Conservation (phyloP, 1,140 invertebrate species). For the Drosophila virilis region DNA sequence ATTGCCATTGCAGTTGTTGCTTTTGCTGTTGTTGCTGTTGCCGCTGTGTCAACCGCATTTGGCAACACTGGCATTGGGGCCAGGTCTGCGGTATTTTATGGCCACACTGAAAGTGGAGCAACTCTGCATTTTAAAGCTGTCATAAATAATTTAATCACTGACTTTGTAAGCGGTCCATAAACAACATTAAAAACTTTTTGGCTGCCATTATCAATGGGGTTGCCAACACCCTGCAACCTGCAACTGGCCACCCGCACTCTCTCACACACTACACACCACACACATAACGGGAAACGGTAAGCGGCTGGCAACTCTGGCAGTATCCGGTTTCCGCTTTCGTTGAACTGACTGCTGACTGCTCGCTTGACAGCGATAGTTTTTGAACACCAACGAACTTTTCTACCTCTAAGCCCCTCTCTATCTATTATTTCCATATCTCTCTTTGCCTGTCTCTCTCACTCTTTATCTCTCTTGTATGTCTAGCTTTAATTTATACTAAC, state of each 20-base stretch:
- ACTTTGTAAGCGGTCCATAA: slow-evolving; percentile 66
- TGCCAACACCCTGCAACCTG: slow-evolving; percentile 5
- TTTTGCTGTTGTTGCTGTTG: slow-evolving; percentile 11
- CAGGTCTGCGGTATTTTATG: slow-evolving; percentile 41
- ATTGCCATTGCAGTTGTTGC: slow-evolving; percentile 43
- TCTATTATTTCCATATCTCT: neutral
- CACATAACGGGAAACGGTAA: slow-evolving; percentile 49
- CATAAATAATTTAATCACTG: slow-evolving; percentile 80
- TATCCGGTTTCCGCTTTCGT: slow-evolving; percentile 58
- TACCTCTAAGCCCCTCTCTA: slow-evolving; percentile 6
- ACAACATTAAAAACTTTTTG: slow-evolving; percentile 60
- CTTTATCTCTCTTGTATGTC: neutral
- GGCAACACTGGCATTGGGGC: slow-evolving; percentile 27
- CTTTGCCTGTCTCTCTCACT: neutral
- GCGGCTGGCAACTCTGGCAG: slow-evolving; percentile 60
- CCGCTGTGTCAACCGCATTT: slow-evolving; percentile 41
- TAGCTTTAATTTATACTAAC: slow-evolving; percentile 35
- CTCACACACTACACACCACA: neutral
- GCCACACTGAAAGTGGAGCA: slow-evolving; percentile 43
- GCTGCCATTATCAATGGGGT: slow-evolving; percentile 48
- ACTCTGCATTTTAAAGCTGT: slow-evolving; percentile 67
- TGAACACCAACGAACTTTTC: slow-evolving; percentile 31
- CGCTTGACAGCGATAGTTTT: slow-evolving; percentile 54
- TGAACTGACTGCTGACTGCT: slow-evolving; percentile 45
- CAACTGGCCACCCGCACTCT: slow-evolving; percentile 18